Base-by-base conservation (phyloP, 2,113 vertebrate genomes). In the Crocuta crocuta region DNA sequence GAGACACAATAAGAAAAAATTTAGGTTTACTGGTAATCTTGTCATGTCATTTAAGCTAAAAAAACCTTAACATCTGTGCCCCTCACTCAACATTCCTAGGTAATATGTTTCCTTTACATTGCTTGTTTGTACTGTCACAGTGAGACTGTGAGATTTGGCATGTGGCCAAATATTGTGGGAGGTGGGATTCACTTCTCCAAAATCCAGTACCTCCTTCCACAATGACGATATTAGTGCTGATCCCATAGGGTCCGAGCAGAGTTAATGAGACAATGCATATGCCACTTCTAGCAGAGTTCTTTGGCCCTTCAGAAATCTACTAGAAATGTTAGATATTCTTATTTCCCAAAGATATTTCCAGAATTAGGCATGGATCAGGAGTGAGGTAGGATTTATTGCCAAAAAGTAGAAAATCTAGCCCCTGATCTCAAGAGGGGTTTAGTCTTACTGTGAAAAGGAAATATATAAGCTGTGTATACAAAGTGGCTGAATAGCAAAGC, bases 231-330 rank as follows among this genome's bases (percentile, higher is more conserved):
- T 7, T 78, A 28, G 45, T 39, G 1, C 39, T 45, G 45, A 55
- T 53, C 11, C 2, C 2, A 1, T 1, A 55, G 24, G 15, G 28
- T 53, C 66, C 71, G 78, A 87, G 21, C 26, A 28, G 1, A 31
- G 1, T 33, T 26, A 66, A 21, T 23, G 12, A 76, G 35, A 39
- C 1, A 24, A 10, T 5, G 0, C 39, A 16, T 8, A 5, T 21
- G 4, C 5, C 0, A 4, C 12, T 19, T 33, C 65, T 23, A n/a
- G 0, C 4, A 39, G 21, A 16, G 2, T n/a, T 58, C 39, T 70
- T n/a, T 86, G 13, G 8, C 28, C n/a, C 21, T 43, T 91, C 61
- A 48, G 68, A 80, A 89, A 68, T 55, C 24, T 2, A 39, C 17
- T 5, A 31, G 39, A 35, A 76, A 63, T 71, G 15, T 58, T 68